phyloP scores from a whole-genome alignment of 2,797 vertebrate genomes.

The Pangasius mekongensis region DNA sequence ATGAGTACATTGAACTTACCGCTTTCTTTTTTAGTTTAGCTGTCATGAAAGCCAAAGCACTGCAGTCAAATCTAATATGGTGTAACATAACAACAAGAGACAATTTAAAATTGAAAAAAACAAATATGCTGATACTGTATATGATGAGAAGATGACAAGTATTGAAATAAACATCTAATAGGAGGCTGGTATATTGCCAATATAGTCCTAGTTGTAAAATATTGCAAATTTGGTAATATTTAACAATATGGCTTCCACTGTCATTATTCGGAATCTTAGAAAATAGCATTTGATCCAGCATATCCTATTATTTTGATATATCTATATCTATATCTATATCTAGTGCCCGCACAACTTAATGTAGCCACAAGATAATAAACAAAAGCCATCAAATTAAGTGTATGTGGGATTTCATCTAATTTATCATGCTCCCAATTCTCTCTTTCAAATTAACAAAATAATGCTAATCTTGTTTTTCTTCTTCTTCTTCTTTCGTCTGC shows the following conservation, averaged over 20 bases:
- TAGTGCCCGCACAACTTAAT: background rate
- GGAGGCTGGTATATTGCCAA: background rate
- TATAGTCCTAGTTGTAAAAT: background rate
- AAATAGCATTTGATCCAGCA: background rate
- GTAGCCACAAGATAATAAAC: background rate
- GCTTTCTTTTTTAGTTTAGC: constrained; percentile 36
- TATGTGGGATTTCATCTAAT: background rate
- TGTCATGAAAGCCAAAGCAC: constrained; percentile 47
- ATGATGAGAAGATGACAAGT: background rate
- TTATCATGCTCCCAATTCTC: background rate
- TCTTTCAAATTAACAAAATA: background rate
- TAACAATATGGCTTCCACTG: background rate
- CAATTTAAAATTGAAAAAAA: background rate
- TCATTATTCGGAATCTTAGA: background rate
- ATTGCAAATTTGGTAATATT: background rate
- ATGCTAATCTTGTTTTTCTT: no score
- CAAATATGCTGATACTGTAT: background rate
- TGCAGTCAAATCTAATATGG: background rate
- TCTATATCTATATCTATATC: no score
- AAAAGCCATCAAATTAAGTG: background rate
- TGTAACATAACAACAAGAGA: background rate
- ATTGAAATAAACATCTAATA: background rate
- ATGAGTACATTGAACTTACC: background rate
- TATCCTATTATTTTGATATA: background rate
- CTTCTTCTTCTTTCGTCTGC: no score